These are phyloP conservation scores for Dasypogon diadema DNA, from an alignment of 2,888 invertebrate species.

Conservation along the genomic window DNA sequence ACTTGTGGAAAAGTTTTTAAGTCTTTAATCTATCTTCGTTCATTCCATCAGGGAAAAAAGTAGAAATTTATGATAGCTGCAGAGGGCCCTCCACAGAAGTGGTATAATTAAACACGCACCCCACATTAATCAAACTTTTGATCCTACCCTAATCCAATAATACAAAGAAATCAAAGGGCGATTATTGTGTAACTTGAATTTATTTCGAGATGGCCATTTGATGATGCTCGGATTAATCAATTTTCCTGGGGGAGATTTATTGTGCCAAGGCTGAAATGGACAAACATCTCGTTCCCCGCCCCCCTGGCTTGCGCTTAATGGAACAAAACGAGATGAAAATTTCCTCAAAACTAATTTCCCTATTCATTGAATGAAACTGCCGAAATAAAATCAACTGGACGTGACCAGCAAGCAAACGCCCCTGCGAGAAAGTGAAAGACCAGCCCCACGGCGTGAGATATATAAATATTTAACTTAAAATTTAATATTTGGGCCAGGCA, in stretches of 20 bases:
- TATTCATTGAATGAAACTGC: slow-evolving; percentile 35
- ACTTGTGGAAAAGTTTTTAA: slow-evolving; percentile 53
- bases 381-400: slow-evolving; percentile 26
- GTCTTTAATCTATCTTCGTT: slow-evolving; percentile 54
- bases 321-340: slow-evolving; percentile 24
- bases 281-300: not conserved
- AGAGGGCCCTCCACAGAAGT: not conserved
- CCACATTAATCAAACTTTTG: slow-evolving; percentile 55
- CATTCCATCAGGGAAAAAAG: slow-evolving; percentile 31
- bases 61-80: slow-evolving; percentile 36
- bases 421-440: not conserved
- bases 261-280: not conserved
- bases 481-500: slow-evolving; percentile 23
- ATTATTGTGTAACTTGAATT: slow-evolving; percentile 52
- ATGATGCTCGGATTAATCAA: slow-evolving; percentile 45
- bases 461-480: slow-evolving; percentile 20
- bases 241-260: slow-evolving; percentile 30
- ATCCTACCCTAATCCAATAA: slow-evolving; percentile 55
- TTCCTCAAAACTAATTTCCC: slow-evolving; percentile 18
- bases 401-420: slow-evolving; percentile 21
- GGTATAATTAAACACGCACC: slow-evolving; percentile 55
- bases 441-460: not conserved
- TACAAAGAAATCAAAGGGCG: slow-evolving; percentile 55
- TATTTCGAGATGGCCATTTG: slow-evolving; percentile 31
- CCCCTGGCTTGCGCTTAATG: slow-evolving; percentile 3